Percentiles rank a stretch among this genome's conserved stretches.
Conservation (phyloP, 2,888 invertebrate species). For the Mythimna albipuncta region DNA sequence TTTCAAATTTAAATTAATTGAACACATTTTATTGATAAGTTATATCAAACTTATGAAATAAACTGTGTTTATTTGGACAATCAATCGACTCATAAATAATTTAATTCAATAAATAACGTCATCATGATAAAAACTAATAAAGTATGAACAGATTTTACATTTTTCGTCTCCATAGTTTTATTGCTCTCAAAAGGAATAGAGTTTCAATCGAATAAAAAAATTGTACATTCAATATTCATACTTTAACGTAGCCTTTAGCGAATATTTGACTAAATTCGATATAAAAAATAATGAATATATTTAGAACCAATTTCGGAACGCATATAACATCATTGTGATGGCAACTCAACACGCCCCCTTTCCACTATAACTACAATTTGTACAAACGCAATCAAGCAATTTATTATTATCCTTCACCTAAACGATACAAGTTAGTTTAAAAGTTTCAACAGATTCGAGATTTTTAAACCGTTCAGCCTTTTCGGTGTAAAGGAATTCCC, state of each 20-base stretch:
- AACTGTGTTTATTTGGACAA: constrained; percentile 49
- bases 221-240: constrained; percentile 26
- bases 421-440: constrained; percentile 59
- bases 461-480: constrained; percentile 65
- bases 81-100: constrained; percentile 54
- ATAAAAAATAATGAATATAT: constrained; percentile 58
- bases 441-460: constrained; percentile 62
- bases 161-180: constrained; percentile 5
- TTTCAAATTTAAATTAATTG: constrained; percentile 41
- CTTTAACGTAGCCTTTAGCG: constrained; percentile 27
- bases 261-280: constrained; percentile 58
- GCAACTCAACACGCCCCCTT: constrained; percentile 48
- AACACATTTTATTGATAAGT: constrained; percentile 44
- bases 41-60: constrained; percentile 26
- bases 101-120: constrained; percentile 63
- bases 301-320: constrained; percentile 53
- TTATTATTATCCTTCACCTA: constrained; percentile 64
- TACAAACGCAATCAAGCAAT: constrained; percentile 60
- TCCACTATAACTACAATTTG: constrained; percentile 62
- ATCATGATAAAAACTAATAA: constrained; percentile 50
- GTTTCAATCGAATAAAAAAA: constrained; percentile 24
- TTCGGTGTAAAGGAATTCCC: constrained; percentile 40
- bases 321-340: constrained; percentile 60
- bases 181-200: constrained; percentile 17
- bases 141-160: constrained; percentile 23